Percentiles rank a stretch among this genome's conserved stretches.
Evolutionary conservation across 2,113 vertebrate species (phyloP).

Genomic region (Stigmatopora nigra): DNA sequence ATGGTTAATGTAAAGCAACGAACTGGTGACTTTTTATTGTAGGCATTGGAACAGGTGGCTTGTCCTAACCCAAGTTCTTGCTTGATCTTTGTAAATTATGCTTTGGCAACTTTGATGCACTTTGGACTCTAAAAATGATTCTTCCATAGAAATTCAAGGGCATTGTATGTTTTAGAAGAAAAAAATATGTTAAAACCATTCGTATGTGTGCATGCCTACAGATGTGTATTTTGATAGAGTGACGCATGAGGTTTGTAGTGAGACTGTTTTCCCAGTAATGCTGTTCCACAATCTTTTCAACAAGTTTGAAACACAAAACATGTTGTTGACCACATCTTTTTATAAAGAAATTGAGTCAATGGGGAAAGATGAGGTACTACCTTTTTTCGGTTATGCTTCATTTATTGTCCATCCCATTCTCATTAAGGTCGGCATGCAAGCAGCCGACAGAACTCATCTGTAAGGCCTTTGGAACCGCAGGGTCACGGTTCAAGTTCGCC

Average conservation of each 20-base stretch:
- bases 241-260: constrained; percentile 22
- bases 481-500: not conserved
- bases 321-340: constrained; percentile 27
- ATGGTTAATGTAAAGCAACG: not conserved
- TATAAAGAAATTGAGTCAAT: constrained; percentile 5
- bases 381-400: not conserved
- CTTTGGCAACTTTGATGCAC: not conserved
- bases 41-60: not conserved
- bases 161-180: too few species aligned
- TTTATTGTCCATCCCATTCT: constrained; percentile 3
- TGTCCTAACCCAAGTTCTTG: not conserved
- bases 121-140: not conserved
- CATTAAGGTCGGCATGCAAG: not conserved
- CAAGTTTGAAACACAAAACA: constrained; percentile 18
- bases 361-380: not conserved
- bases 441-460: not conserved
- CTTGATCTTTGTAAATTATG: not conserved
- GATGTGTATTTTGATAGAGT: constrained; percentile 39
- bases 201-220: constrained; percentile 12
- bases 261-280: not conserved
- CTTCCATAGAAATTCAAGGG: too few species aligned
- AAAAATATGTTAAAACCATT: constrained; percentile 1
- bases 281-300: not conserved
- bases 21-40: not conserved
- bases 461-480: constrained; percentile 1